Evolutionary conservation across 2,113 vertebrate genomes (phyloP), one percentile per base, ranked within the genome.

Genomic region (Sturnus vulgaris): DNA sequence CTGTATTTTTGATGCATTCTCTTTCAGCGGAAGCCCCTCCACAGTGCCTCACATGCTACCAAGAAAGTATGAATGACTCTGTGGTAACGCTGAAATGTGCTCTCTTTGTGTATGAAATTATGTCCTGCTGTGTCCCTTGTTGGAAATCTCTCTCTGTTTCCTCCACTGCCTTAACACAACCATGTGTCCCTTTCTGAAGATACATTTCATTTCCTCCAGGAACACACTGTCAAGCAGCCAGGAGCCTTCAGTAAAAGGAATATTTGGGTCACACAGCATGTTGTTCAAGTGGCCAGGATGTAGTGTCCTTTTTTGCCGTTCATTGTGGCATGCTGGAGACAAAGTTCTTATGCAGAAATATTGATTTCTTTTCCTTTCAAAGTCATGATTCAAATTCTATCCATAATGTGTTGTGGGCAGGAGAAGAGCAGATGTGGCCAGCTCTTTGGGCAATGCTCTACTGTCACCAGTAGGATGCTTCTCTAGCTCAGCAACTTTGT

Each of bases 1-100:
- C 97, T 97, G 96, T 98, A 96, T 98, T 98, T 97, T 98, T 98
- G 96, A 97, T 82, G 89, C 49, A 55, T 95, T 97, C 86, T 92
- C 75, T 97, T 97, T 69, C 92, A 97, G 90, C 20, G 31, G 93
- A 95, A 93, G 81, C 39, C 69, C 63, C 53, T 92, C 80, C 25
- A 50, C 86, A 82, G 83, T 96, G 78, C 94, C 75, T 84, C 87
- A 40, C 53, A 15, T 23, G 69, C 57, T 82, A 61, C 83, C 73
- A 61, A 72, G 72, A 77, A 91, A 88, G 88, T 96, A 79, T 90
- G 84, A 94, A 37, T 95, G 92, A 69, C 72, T 93, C 78, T 89
- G 86, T 86, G 90, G 82, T 92, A 77, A 68, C 2, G 33, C 71
- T 95, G 90, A 93, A 93, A 88, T 44, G 77, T 73, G 69, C 4